Percentiles rank a stretch among this genome's conserved stretches.
Evolutionary conservation across 2,888 invertebrate species (phyloP).

Genomic region (Drosophila mimetica): DNA sequence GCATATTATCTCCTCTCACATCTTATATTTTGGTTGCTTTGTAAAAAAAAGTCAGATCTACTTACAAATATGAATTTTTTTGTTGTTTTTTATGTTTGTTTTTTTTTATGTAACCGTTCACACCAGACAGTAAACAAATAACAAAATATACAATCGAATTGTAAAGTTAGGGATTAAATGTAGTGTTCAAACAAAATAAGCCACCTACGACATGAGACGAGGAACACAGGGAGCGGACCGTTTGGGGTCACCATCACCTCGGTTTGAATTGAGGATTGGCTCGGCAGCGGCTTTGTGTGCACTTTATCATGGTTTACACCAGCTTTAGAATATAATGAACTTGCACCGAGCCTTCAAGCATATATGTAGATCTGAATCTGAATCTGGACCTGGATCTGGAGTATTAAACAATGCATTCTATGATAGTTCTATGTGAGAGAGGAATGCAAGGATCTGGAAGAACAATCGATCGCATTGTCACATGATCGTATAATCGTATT

Average conservation of each 20-base stretch:
- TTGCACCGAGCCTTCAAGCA: neutral
- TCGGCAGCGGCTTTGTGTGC: constrained; percentile 8
- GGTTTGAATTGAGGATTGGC: neutral
- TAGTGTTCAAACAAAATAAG: constrained; percentile 62
- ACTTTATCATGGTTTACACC: neutral
- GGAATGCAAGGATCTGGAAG: constrained; percentile 55
- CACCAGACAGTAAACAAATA: constrained; percentile 52
- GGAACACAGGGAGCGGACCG: constrained; percentile 24
- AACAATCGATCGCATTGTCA: constrained; percentile 46
- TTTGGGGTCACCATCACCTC: constrained; percentile 1
- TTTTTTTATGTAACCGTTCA: constrained; percentile 62
- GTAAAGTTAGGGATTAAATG: constrained; percentile 53
- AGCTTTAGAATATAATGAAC: neutral
- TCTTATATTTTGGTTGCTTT: constrained; percentile 31
- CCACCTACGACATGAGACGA: constrained; percentile 22
- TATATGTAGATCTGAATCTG: constrained; percentile 2
- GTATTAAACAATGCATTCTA: neutral
- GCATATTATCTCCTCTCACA: constrained; percentile 46
- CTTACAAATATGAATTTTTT: constrained; percentile 34
- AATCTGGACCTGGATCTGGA: constrained; percentile 6
- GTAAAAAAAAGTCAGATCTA: constrained; percentile 55
- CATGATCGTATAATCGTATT: constrained; percentile 10
- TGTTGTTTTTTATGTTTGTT: neutral
- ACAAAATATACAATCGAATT: constrained; percentile 47
- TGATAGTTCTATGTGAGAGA: neutral